Base-by-base conservation (phyloP, 2,797 vertebrate genomes). In the Poliocrania exsul region DNA sequence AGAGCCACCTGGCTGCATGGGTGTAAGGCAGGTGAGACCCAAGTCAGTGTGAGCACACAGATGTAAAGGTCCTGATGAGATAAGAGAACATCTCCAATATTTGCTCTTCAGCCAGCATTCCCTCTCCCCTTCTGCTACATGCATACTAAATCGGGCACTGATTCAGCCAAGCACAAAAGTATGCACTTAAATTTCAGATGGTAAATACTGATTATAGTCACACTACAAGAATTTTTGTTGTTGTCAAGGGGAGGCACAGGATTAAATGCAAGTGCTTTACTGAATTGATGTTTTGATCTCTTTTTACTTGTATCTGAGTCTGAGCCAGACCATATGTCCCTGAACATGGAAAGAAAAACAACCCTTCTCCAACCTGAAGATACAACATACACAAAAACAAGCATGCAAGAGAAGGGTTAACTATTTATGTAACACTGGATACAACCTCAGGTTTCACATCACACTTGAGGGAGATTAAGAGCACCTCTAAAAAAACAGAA, bases 1-100 rank as follows among this genome's bases (percentile, higher is more conserved):
- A 71, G 53, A 91, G 47, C 9, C 47, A 24, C 35, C 29, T 0
- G 0, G 14, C 35, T 1, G 3, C 0, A 0, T 0, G 1, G 44
- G n/a, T 40, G 8, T 49, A 64, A 82, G 75, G 67, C 37, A 56
- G 47, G 49, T 6, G 13, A 26, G 65, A 47, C 14, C 16, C 53
- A 53, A 16, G 20, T 5, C 2, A 0, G 11, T 40, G 26, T 0
- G 2, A 90, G 64, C 40, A 74, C 44, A 35, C 0, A 3, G 35
- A 24, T 19, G 8, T 16, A 29, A 75, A 67, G 50, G 61, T 42
- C 80, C 46, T 2, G 0, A 26, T 2, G 28, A 83, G 50, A 14
- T 16, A 50, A 44, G 26, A 65, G 6, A 71, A 40, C 46, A 49
- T 26, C 72, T 61, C 47, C 37, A 85, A 2, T 50, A 46, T 40